Percentiles rank a stretch among this genome's conserved stretches.
These are phyloP conservation scores for Triplophysa siluroides DNA, from an alignment of 2,113 vertebrate genomes.

Conservation along the genomic window DNA sequence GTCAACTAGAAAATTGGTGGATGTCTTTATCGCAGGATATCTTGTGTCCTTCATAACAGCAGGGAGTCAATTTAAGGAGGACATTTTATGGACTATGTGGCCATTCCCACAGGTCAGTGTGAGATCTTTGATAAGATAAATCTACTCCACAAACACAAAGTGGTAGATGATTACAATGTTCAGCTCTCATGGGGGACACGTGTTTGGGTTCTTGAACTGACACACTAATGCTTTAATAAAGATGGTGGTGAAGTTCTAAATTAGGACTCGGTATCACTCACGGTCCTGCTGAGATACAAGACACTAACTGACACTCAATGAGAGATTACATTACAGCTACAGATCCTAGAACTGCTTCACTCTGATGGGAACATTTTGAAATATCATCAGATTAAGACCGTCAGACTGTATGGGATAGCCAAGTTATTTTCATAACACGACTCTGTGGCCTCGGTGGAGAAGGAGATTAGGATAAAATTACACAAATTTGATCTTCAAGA, in stretches of 20 bases:
- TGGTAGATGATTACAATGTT: constrained; percentile 41
- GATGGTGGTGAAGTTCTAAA: too few relatives aligned
- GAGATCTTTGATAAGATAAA: constrained; percentile 51
- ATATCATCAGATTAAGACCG: not conserved
- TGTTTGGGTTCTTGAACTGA: too few relatives aligned
- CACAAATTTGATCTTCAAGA: too few relatives aligned
- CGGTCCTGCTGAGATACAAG: too few relatives aligned
- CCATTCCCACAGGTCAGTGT: constrained; percentile 3
- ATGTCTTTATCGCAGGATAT: constrained; percentile 20
- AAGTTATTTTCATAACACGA: too few relatives aligned
- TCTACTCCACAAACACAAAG: not conserved
- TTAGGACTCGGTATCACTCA: too few relatives aligned
- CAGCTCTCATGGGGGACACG: not conserved
- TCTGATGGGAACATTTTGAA: not conserved
- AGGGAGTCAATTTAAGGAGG: not conserved
- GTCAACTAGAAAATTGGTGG: constrained; percentile 3
- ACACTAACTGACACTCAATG: not conserved
- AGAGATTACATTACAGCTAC: not conserved
- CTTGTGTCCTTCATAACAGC: constrained; percentile 20
- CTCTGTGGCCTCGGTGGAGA: too few relatives aligned
- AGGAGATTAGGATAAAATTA: too few relatives aligned
- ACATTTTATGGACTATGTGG: constrained; percentile 23
- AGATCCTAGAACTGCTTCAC: not conserved
- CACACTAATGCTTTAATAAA: too few relatives aligned
- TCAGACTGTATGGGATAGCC: too few relatives aligned